Base-by-base conservation (phyloP, 2,113 vertebrate genomes). In the Dicaeum eximium region DNA sequence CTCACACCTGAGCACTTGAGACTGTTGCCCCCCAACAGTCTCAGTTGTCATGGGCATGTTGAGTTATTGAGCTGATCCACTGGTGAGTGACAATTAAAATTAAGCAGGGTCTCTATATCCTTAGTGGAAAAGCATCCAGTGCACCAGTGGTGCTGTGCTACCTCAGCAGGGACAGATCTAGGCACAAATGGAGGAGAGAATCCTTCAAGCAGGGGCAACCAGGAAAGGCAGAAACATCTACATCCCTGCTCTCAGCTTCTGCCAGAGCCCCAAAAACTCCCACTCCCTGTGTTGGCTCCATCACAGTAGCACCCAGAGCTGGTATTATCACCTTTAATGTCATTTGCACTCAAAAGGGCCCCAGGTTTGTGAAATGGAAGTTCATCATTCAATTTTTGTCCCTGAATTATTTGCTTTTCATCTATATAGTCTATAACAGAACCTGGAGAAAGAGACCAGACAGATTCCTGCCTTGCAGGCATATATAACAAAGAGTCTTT, bases 261-360 rank as follows among this genome's bases (percentile, higher is more conserved):
- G 33, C 23, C 51, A 61, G 33, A 56, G 13, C 10, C 51, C 27
- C 51, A 42, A 12, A 58, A 12, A 54, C 7, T 30, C 21, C 6
- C 8, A 0, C 7, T 40, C 19, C 16, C 24, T 44, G 14, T 33
- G 3, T 27, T 18, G 40, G 28, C 17, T 64, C 16, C 57, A 73
- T 9, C 54, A 62, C 9, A 44, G 48, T 27, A 42, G 4, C 44
- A 31, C 23, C 33, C 21, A 53, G 35, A 65, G 31, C 7, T 37
- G 37, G 19, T 56, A 19, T 25, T 35, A 37, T 9, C 0, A 0
- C 2, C 17, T 92, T 64, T 80, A 37, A 11, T 58, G 30, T 40
- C 16, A 13, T 73, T 48, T 51, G 19, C 14, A 47, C 23, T 47
- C 12, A 19, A 47, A 75, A 58, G 12, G 8, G 8, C 23, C 22